Base-by-base conservation (phyloP, 2,888 invertebrate species). In the Ophioninae sp. region DNA sequence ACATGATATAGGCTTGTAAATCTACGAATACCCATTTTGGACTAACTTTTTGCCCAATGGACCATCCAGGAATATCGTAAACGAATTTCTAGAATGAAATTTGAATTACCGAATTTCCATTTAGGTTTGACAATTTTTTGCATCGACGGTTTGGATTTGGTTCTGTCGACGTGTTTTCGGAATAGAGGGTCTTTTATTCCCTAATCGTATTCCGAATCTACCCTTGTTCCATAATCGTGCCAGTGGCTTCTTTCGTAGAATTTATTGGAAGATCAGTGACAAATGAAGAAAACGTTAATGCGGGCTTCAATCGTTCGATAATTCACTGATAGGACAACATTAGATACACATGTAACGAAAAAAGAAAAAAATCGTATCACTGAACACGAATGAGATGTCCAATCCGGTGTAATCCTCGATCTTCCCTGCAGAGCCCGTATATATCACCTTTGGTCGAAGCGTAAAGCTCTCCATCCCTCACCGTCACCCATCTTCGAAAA, bases 381-480 rank as follows among this genome's bases (percentile, higher is more conserved):
- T 82, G 73, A 74, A 78, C 73, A 74, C 64, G 64, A 78, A 82
- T 69, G 64, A 78, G 74, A 69, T 23, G 64, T 58, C 56, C 65
- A 73, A 73, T 81, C 73, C 61, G 5, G 41, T n/a, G 13, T 78
- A 82, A 82, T 79, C 75, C 79, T 44, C 44, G 63, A 65, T 73
- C 23, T 37, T 44, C 61, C 59, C 65, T 39, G 23, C 71, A 39
- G 75, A 79, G n/a, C 59, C 75, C 51, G 74, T 79, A 71, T 75
- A 79, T 75, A 82, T 82, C 71, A 82, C 79, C 75, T 71, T 59
- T 59, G 79, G 79, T 82, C 82, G 30, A 64, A 74, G 59, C 58
- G 71, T 79, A 61, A 64, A 79, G 79, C 73, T 78, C 63, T 39
- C 69, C 58, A 39, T 30, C 68, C 72, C 72, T 51, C 22, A 37